Evolutionary conservation across 1,140 invertebrate species (phyloP).

Genomic region (Anoplolepis gracilipes): DNA sequence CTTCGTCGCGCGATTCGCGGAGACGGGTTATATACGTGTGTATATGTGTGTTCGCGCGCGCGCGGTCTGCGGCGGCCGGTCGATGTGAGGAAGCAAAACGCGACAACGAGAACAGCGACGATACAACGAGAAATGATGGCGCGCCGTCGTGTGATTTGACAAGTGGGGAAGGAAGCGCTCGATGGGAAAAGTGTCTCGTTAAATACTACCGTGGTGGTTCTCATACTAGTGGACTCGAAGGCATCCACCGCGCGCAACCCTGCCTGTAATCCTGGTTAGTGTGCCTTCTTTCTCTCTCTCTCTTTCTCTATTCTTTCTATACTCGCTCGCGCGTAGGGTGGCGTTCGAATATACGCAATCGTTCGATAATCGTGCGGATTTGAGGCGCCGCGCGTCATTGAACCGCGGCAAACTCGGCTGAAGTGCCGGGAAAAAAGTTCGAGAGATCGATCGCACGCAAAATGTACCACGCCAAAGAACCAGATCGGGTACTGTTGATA

Average conservation of each 20-base stretch:
- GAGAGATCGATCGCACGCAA: conserved; percentile 25
- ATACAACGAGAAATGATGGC: conserved; percentile 62
- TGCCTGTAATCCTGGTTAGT: conserved; percentile 40
- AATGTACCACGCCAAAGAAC: conserved; percentile 30
- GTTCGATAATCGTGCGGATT: conserved; percentile 21
- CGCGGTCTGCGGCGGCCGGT: conserved; percentile 65
- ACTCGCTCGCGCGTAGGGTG: conserved; percentile 48
- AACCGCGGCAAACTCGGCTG: conserved; percentile 13
- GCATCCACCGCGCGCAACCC: conserved; percentile 43
- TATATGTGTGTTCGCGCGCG: conserved; percentile 56
- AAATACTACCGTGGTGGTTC: conserved; percentile 59
- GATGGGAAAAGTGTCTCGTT: conserved; percentile 70
- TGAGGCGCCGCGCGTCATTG: conserved; percentile 43
- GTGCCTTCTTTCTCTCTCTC: background rate
- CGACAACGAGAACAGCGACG: background rate
- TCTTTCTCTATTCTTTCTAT: background rate
- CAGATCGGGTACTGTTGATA: conserved; percentile 45
- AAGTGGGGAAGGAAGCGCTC: conserved; percentile 64
- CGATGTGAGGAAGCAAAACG: conserved; percentile 30
- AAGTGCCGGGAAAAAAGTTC: conserved; percentile 24
- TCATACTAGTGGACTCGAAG: conserved; percentile 46
- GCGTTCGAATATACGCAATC: conserved; percentile 47
- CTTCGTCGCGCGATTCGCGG: conserved; percentile 51
- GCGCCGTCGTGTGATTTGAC: conserved; percentile 75
- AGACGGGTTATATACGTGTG: conserved; percentile 37